Evolutionary conservation across 2,888 invertebrate genomes (phyloP), one percentile per base, ranked within the genome.

Genomic region (Agrochola lota): DNA sequence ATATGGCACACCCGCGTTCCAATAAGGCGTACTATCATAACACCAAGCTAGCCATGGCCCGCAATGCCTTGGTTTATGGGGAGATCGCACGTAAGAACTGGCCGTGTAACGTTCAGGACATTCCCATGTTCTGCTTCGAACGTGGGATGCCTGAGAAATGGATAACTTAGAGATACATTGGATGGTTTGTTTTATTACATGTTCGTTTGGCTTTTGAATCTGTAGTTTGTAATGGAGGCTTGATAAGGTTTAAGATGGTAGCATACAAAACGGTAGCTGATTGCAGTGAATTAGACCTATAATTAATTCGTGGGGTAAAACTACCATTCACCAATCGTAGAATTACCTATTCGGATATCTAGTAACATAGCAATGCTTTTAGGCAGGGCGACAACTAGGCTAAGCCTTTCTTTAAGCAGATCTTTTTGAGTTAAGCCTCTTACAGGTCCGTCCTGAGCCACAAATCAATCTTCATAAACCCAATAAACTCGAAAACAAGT

Each of bases 21-120:
- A 91, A 91, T 90, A 93, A 84, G 92, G 91, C 78, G 80, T 85
- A 83, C 89, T 90, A 91, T 93, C 93, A 92, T 93, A 93, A 90
- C 87, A 85, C 87, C 86, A 87, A 88, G 89, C 78, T 49, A 66
- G 67, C 76, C 64, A 88, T 86, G 87, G 84, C 74, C 74, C 46
- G 81, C 74, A 77, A 86, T 87, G 72, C 83, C 76, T 83, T 80
- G 71, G 66, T 77, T 84, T 84, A 87, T 86, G 81, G 80, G 76
- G 78, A 86, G 87, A 88, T 89, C 83, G 87, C 87, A 84, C 78
- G 87, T 87, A 91, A 91, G 90, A 91, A 90, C 81, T 84, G 74
- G 71, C 80, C 83, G 69, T 83, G 68, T 57, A 52, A 57, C 68
- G 82, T 72, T 71, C 78, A 69, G 73, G 46, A 76, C 69, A 77